Conservation (phyloP, 1,140 invertebrate species). For the Prorops nasuta region DNA sequence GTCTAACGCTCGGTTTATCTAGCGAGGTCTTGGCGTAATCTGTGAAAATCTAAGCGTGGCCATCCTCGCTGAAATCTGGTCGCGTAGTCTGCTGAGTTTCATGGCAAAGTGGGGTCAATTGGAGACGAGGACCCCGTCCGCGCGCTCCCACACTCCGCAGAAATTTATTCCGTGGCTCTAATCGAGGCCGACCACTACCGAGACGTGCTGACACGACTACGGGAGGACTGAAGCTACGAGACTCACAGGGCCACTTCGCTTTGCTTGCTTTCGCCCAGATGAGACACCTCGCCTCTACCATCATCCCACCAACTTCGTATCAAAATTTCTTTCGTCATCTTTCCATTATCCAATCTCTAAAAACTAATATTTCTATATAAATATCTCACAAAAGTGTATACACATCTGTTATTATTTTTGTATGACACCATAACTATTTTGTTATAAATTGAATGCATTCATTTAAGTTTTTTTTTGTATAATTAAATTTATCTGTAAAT, state of each 20-base stretch:
- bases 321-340: too few relatives aligned
- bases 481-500: too few relatives aligned
- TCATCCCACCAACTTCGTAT: too few relatives aligned
- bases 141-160: slow-evolving; percentile 38
- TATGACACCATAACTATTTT: too few relatives aligned
- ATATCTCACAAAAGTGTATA: too few relatives aligned
- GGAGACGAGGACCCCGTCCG: slow-evolving; percentile 31
- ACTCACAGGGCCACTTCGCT: not conserved
- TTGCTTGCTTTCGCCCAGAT: too few relatives aligned
- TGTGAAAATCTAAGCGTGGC: slow-evolving; percentile 31
- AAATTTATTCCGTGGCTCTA: slow-evolving; percentile 35
- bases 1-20: not conserved
- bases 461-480: too few relatives aligned
- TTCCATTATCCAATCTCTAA: too few relatives aligned
- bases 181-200: slow-evolving; percentile 30
- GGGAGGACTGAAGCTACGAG: slow-evolving; percentile 4
- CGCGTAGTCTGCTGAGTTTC: slow-evolving; percentile 25
- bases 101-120: slow-evolving; percentile 41
- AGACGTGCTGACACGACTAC: not conserved
- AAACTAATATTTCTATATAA: too few relatives aligned
- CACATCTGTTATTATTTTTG: too few relatives aligned
- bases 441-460: too few relatives aligned
- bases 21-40: slow-evolving; percentile 15
- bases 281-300: too few relatives aligned
- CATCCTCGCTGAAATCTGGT: slow-evolving; percentile 29